Evolutionary conservation across 2,888 invertebrate species (phyloP), one percentile per base, ranked within the genome.

Genomic region (Gandaritis pyraliata): DNA sequence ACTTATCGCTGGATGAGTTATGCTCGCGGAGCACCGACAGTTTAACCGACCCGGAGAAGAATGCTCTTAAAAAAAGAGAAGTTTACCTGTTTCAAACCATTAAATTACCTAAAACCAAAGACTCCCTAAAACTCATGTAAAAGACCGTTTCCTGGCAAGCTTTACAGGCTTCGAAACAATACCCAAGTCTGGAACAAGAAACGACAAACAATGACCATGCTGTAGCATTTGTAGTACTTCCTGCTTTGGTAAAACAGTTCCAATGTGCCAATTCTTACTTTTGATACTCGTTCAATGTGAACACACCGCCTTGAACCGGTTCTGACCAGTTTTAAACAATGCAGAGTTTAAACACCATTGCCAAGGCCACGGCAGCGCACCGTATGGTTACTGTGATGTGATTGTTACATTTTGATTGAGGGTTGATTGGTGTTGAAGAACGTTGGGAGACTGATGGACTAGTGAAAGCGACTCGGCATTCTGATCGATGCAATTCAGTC

Each of bases 301-400:
- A 36, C 30, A n/a, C 18, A 48, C 54, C 7, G 46, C 47, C 51
- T 39, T 15, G 23, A 66, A 69, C 68, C 62, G 62, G 68, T 69
- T 66, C n/a, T 39, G n/a, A 41, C 39, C 58, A 64, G 59, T 60
- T 49, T 16, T 55, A 58, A 60, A 68, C 65, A 65, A 63, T 63
- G 52, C 55, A 54, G 58, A 61, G 61, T 52, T 61, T 52, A 55
- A 36, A 38, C 58, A 41, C 55, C 61, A 68, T 66, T 61, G 62
- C 45, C 62, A 68, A 70, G 70, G 70, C 62, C 68, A 68, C 46
- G 48, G 61, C 50, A 59, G 61, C 52, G 63, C 61, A 58, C 54
- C 50, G 6, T 50, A 46, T 51, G 33, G 50, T 12, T 41, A 38
- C 41, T 47, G 16, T 53, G 53, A 47, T 54, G 43, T 39, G n/a